Evolutionary conservation across 2,797 vertebrate species (phyloP).

Genomic region (Ctenopoma kingsleyae): DNA sequence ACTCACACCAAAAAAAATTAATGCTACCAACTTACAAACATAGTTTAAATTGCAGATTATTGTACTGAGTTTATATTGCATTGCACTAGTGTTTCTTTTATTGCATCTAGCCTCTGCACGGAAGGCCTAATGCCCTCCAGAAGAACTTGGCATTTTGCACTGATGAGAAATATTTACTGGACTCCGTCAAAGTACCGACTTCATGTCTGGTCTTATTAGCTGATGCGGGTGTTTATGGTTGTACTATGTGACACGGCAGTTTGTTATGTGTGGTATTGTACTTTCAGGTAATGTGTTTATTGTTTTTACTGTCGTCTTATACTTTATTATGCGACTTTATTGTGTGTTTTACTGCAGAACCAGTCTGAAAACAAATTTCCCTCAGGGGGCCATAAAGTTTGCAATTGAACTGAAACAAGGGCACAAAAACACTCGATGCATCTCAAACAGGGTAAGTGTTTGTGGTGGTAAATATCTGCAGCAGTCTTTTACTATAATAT

Average conservation of each 20-base stretch:
- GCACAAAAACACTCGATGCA: constrained; percentile 36
- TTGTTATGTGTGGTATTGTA: constrained; percentile 33
- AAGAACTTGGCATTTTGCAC: constrained; percentile 16
- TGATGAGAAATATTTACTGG: constrained; percentile 34
- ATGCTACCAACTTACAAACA: not conserved
- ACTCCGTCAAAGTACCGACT: constrained; percentile 14
- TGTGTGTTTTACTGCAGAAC: constrained; percentile 58
- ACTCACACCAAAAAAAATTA: not conserved
- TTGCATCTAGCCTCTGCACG: not conserved
- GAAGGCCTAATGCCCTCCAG: not conserved
- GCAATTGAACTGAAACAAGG: constrained; percentile 53
- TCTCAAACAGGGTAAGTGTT: constrained; percentile 42
- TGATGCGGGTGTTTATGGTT: constrained; percentile 30
- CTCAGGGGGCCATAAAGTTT: constrained; percentile 55
- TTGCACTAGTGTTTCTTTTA: constrained; percentile 1
- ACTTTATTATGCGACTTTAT: constrained; percentile 61
- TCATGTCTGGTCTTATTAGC: constrained; percentile 24
- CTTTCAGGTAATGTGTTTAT: constrained; percentile 62
- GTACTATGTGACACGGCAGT: constrained; percentile 11
- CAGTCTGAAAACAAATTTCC: constrained; percentile 62
- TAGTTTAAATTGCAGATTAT: constrained; percentile 4
- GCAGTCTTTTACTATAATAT: constrained; percentile 25
- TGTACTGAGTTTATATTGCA: not conserved
- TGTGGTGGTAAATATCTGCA: constrained; percentile 28
- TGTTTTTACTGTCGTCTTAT: constrained; percentile 45